Base-by-base conservation (phyloP, 53 echinoderm and acorn worm species). In the Arbacia lixula region DNA sequence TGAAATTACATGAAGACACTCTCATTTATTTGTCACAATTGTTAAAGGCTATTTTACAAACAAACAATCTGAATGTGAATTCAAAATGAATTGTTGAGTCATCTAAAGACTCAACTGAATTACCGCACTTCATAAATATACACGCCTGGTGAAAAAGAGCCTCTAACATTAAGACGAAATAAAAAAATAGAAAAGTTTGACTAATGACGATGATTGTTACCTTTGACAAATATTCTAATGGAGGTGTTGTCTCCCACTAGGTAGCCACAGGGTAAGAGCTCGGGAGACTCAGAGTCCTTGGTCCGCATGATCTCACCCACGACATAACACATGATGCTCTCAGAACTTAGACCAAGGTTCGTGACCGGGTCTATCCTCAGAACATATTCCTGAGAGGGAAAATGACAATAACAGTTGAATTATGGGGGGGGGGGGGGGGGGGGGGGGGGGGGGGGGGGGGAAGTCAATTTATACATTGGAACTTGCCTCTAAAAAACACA, bases 331-430 rank as follows among this genome's bases (percentile, higher is more conserved):
- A 82, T 85, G 36, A 98, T 92, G 65, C 98, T 94, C 78, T 98
- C 98, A 6, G 98, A 91, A 63, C 94, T 98, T 22, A 98, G 94
- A 17, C 98, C 98, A 9, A 98, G 85, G 71, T 98, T 98, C 11
- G 98, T 98, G 31, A 94, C 95, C 3, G 98, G 98, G 72, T 98
- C 98, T 42, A 98, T 98, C 80, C 98, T 94, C 55, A 98, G 84
- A 12, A 98, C 94, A 88, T 98, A 98, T 75, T 98, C 98, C 98
- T 98, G 71, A 58, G 9, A 19, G 46, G 46, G 46, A 46, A 46
- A 46, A 46, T 46, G 14, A 46, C 8, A 46, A 14, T 10, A 46
- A 8, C 46, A 46, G 8, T 46, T 46, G n/a, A n/a, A n/a, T n/a
- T n/a, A n/a, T n/a, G 30, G 19, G 31, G 33, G 32, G 19, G 63